These are phyloP conservation scores for Lutraria rhynchaena DNA, from an alignment of 1,140 invertebrate genomes.

Conservation along the genomic window DNA sequence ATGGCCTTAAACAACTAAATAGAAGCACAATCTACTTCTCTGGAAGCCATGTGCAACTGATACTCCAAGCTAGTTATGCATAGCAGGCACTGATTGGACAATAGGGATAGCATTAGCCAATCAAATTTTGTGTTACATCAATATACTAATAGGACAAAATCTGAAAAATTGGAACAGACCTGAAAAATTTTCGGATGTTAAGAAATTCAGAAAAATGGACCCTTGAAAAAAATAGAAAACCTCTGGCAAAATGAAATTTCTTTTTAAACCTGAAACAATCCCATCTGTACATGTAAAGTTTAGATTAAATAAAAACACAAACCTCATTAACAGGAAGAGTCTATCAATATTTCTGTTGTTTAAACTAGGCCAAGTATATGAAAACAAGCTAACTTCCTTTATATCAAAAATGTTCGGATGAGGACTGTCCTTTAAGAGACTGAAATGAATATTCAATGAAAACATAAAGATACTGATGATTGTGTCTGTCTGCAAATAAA, in stretches of 20 bases:
- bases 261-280: not conserved
- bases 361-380: not conserved
- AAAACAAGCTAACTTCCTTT: not conserved
- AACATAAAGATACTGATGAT: too few species aligned
- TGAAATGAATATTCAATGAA: too few species aligned
- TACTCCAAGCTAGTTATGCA: too few species aligned
- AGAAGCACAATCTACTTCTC: too few species aligned
- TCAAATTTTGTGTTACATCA: not conserved
- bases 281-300: too few species aligned
- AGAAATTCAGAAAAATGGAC: not conserved
- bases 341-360: not conserved
- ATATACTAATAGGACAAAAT: not conserved
- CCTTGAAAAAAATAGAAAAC: not conserved
- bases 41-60: too few species aligned
- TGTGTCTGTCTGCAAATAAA: too few species aligned
- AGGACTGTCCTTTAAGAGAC: not conserved
- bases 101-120: too few species aligned
- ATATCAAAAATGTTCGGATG: not conserved
- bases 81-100: too few species aligned
- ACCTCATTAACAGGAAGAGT: conserved; percentile 37
- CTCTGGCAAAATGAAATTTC: not conserved
- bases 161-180: not conserved
- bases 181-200: not conserved
- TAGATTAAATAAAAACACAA: not conserved
- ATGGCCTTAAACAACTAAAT: too few species aligned